Conservation (phyloP, 53 echinoderm and acorn worm genomes). For the Pentamera pediparva region DNA sequence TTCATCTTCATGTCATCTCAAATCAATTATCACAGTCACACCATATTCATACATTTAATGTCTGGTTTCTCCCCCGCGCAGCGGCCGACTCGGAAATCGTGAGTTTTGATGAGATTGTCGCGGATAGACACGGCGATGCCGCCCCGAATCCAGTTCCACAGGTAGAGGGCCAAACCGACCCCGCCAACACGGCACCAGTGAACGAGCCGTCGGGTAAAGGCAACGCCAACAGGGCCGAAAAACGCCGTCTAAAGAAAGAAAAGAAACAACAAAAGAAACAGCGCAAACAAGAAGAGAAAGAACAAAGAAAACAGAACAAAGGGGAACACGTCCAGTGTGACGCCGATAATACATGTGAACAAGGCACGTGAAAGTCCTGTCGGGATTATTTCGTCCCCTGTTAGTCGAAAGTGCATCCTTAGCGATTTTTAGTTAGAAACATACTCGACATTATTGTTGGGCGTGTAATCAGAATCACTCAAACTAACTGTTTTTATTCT, state of each 20-base stretch:
- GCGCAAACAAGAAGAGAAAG: not conserved
- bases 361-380: too few species aligned
- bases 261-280: not conserved
- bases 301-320: not conserved
- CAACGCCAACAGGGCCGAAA: not conserved
- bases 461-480: too few species aligned
- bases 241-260: not conserved
- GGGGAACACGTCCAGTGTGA: constrained; percentile 1
- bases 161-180: not conserved
- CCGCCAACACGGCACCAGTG: not conserved
- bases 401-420: too few species aligned
- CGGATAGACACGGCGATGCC: constrained; percentile 14
- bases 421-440: too few species aligned
- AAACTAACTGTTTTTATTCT: too few species aligned
- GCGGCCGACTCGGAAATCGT: not conserved
- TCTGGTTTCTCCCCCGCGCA: not conserved
- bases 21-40: too few species aligned
- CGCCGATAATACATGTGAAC: not conserved
- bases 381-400: too few species aligned
- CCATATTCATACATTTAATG: not conserved
- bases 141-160: constrained; percentile 13
- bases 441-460: too few species aligned
- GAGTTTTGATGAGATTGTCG: constrained; percentile 23
- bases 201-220: not conserved
- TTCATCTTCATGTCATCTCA: too few species aligned